Evolutionary conservation across 1,140 invertebrate species (phyloP).

Genomic region (Drosophila ambigua): DNA sequence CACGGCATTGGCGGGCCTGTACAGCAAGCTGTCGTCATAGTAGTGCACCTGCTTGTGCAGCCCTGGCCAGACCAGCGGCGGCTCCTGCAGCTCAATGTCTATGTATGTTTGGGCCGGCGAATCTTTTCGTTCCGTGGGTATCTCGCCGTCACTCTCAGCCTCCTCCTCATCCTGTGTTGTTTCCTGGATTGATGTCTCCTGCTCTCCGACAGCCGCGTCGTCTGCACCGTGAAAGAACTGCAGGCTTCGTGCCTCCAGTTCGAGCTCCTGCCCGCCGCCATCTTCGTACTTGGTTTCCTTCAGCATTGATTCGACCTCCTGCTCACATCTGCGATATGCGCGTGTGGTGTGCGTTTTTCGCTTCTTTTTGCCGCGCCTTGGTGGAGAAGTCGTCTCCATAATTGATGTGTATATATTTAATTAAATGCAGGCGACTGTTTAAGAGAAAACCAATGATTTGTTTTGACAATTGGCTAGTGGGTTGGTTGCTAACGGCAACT

Average conservation of each 20-base stretch:
- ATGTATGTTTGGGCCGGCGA: slow-evolving; percentile 53
- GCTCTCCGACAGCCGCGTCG: not conserved
- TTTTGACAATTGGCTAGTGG: slow-evolving; percentile 15
- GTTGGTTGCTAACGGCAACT: slow-evolving; percentile 21
- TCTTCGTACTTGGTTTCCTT: not conserved
- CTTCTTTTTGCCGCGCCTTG: slow-evolving; percentile 36
- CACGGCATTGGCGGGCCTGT: slow-evolving; percentile 29
- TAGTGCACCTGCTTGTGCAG: slow-evolving; percentile 32
- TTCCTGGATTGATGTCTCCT: not conserved
- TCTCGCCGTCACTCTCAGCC: slow-evolving; percentile 31
- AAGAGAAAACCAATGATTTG: slow-evolving; percentile 10
- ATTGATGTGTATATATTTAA: slow-evolving; percentile 1
- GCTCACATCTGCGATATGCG: slow-evolving; percentile 57
- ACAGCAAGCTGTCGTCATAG: slow-evolving; percentile 47
- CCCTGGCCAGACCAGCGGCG: slow-evolving; percentile 41
- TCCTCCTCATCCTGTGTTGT: not conserved
- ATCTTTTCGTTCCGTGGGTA: slow-evolving; percentile 8
- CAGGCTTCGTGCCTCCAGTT: slow-evolving; percentile 43
- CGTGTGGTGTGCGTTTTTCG: slow-evolving; percentile 65
- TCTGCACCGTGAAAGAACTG: slow-evolving; percentile 55
- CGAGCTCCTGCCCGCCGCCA: slow-evolving; percentile 4
- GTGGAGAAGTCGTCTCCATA: slow-evolving; percentile 4
- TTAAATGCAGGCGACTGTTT: too few species aligned
- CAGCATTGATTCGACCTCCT: slow-evolving; percentile 62
- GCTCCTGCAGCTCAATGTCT: slow-evolving; percentile 63